Conservation (phyloP, 2,888 invertebrate species). For the Anodontia alba region DNA sequence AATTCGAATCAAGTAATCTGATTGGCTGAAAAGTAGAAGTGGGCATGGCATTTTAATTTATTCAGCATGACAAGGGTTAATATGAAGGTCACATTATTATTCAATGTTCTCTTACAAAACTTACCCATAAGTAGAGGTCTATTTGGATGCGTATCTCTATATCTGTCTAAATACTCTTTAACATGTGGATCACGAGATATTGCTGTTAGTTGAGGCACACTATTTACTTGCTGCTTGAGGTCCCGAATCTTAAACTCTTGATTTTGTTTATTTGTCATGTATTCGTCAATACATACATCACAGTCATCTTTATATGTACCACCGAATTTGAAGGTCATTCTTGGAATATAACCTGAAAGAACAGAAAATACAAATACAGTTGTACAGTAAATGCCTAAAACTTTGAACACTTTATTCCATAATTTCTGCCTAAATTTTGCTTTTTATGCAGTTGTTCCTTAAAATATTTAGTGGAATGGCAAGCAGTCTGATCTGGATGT, state of each 20-base stretch:
- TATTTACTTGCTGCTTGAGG: slow-evolving; percentile 71
- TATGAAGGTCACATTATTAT: too few species aligned
- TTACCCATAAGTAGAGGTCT: slow-evolving; percentile 75
- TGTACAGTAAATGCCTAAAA: neutral
- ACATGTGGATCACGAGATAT: slow-evolving; percentile 81
- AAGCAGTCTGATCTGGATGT: too few species aligned
- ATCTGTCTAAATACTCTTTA: slow-evolving; percentile 79
- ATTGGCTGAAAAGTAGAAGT: too few species aligned
- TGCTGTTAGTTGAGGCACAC: slow-evolving; percentile 79
- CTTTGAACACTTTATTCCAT: too few species aligned
- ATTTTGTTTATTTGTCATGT: slow-evolving; percentile 73
- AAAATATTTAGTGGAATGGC: too few species aligned
- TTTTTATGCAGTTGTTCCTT: too few species aligned
- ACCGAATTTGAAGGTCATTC: slow-evolving; percentile 84
- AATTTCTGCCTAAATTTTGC: too few species aligned
- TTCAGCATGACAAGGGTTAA: too few species aligned
- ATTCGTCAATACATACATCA: slow-evolving; percentile 83
- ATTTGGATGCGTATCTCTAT: slow-evolving; percentile 80
- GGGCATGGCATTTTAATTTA: too few species aligned
- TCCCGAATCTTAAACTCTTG: slow-evolving; percentile 73
- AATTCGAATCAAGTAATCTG: too few species aligned
- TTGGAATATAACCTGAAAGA: slow-evolving; percentile 83
- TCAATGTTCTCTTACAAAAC: too few species aligned
- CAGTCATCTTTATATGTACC: slow-evolving; percentile 84
- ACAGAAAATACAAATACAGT: neutral